Conservation (phyloP, 1,140 invertebrate genomes). For the Bombus vancouverensis region DNA sequence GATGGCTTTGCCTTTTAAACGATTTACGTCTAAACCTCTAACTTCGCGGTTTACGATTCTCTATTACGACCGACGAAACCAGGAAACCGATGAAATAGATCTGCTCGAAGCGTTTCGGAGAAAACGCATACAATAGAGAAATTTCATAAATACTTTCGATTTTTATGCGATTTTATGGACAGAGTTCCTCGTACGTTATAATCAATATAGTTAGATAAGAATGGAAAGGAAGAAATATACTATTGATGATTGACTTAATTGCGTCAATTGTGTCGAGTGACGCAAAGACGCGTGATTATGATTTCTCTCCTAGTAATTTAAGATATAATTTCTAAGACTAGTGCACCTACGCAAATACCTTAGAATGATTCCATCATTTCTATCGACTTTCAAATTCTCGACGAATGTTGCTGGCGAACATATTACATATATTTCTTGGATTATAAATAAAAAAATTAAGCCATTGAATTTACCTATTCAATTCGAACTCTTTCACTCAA, state of each 20-base stretch:
- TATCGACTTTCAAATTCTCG: constrained; percentile 10
- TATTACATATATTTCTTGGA: background rate
- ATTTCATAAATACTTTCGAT: background rate
- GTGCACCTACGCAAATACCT: constrained; percentile 7
- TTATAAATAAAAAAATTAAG: too few species aligned
- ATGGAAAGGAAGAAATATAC: background rate
- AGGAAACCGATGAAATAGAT: background rate
- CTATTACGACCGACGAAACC: background rate
- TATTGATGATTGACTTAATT: background rate
- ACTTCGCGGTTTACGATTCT: background rate
- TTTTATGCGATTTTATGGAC: background rate
- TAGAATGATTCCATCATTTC: background rate
- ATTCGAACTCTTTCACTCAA: background rate
- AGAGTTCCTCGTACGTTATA: background rate
- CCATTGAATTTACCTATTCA: background rate
- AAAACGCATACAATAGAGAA: background rate
- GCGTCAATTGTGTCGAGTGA: background rate
- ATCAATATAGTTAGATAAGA: background rate
- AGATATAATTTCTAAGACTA: background rate
- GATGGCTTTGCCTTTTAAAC: background rate
- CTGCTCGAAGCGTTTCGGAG: background rate
- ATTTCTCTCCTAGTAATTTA: background rate
- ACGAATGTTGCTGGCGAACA: background rate
- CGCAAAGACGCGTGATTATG: background rate
- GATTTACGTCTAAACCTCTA: background rate